A percentile compares a stretch with the other conserved stretches of the same genome.
These are phyloP conservation scores for Zaprionus taronus DNA, from an alignment of 1,140 invertebrate species.

Conservation along the genomic window DNA sequence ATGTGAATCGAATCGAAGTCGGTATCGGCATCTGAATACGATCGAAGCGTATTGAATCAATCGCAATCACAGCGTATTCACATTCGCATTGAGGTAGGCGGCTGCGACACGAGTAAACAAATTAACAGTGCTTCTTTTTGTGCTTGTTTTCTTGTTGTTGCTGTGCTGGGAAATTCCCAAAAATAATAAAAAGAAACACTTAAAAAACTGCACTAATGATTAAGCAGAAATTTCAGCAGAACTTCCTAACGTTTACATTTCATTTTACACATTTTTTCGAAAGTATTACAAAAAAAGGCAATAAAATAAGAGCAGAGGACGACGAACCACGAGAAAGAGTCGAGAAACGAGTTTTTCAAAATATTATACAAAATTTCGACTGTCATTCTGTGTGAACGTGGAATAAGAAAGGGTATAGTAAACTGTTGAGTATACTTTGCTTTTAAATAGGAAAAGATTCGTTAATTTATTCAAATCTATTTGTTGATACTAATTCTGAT, in stretches of 20 bases:
- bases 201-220: constrained; percentile 10
- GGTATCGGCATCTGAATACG: background rate
- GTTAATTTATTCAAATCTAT: background rate
- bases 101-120: constrained; percentile 21
- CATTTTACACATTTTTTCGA: constrained; percentile 7
- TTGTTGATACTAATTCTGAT: too few species aligned
- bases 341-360: constrained; percentile 30
- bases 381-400: background rate
- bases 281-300: constrained; percentile 9
- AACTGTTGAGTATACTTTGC: background rate
- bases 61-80: constrained; percentile 16
- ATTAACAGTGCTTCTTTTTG: constrained; percentile 1
- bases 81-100: constrained; percentile 27
- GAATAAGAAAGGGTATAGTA: background rate
- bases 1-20: background rate
- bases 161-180: constrained; percentile 10
- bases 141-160: background rate
- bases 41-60: background rate
- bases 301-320: constrained; percentile 12
- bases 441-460: background rate
- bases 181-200: background rate
- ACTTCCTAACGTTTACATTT: constrained; percentile 9
- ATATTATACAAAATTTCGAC: background rate
- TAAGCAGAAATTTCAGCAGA: constrained; percentile 16
- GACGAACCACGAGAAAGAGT: constrained; percentile 23